Evolutionary conservation across 2,888 invertebrate species (phyloP).

Genomic region (Cryptus viduatorius): DNA sequence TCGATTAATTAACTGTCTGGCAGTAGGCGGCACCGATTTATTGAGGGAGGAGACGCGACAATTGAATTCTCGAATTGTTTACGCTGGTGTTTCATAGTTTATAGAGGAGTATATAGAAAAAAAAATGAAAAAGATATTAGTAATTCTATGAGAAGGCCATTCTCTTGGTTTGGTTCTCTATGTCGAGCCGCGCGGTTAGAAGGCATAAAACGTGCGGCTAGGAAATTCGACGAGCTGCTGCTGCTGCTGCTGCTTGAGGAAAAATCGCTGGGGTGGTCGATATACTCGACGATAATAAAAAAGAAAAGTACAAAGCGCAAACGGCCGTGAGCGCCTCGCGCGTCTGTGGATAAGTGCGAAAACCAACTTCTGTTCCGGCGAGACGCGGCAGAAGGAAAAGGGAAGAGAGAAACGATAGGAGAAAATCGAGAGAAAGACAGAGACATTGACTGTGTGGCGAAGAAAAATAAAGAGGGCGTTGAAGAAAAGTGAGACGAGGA

Average conservation of each 20-base stretch:
- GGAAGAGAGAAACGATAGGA: slow-evolving; percentile 14
- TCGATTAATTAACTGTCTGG: slow-evolving; percentile 1
- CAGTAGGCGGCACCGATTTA: not conserved
- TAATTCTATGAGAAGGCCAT: slow-evolving; percentile 59
- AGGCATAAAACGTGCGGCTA: slow-evolving; percentile 31
- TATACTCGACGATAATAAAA: slow-evolving; percentile 54
- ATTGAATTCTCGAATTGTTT: not conserved
- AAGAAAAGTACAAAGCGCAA: slow-evolving; percentile 38
- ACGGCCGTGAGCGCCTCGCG: slow-evolving; percentile 51
- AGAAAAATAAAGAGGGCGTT: slow-evolving; percentile 26
- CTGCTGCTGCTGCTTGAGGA: slow-evolving; percentile 40
- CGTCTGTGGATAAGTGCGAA: slow-evolving; percentile 75
- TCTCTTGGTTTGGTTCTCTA: slow-evolving; percentile 21
- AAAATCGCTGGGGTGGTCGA: slow-evolving; percentile 48
- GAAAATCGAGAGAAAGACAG: not conserved
- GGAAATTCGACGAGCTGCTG: slow-evolving; percentile 33
- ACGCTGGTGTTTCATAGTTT: not conserved
- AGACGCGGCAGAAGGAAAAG: slow-evolving; percentile 14
- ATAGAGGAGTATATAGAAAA: not conserved
- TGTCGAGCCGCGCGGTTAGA: not conserved
- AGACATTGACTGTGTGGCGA: not conserved
- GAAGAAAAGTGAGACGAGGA: slow-evolving; percentile 49
- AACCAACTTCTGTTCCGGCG: slow-evolving; percentile 74
- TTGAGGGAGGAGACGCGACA: not conserved
- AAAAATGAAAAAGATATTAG: not conserved